Evolutionary conservation across 2,888 invertebrate genomes (phyloP).

Genomic region (Parnassius smintheus): DNA sequence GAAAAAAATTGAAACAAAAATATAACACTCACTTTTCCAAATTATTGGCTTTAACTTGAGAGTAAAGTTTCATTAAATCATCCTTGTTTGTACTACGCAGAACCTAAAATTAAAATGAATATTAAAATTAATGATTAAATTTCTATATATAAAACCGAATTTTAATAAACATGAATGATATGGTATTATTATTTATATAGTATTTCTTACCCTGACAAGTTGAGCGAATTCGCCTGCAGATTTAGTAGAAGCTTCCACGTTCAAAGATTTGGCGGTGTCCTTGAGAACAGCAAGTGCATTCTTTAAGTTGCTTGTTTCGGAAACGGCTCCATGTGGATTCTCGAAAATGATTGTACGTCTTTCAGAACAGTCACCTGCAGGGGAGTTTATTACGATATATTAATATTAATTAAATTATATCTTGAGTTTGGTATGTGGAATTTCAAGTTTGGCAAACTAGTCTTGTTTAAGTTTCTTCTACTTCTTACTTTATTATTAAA

Average conservation of each 20-base stretch:
- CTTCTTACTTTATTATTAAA: no score
- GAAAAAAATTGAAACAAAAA: background rate
- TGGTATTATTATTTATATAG: conserved; percentile 37
- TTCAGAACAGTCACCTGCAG: conserved; percentile 56
- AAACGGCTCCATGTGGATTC: conserved; percentile 81
- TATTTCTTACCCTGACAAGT: conserved; percentile 77
- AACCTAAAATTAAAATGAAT: conserved; percentile 68
- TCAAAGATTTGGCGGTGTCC: conserved; percentile 82
- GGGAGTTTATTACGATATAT: no score
- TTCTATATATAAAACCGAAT: no score
- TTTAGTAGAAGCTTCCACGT: conserved; percentile 82
- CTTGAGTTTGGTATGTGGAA: no score
- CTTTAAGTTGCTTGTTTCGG: conserved; percentile 75
- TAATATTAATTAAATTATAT: no score
- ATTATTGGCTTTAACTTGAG: conserved; percentile 82
- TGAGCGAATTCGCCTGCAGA: conserved; percentile 85
- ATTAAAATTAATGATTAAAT: no score
- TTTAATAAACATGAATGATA: no score
- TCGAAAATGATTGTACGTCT: conserved; percentile 86
- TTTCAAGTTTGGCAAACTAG: no score
- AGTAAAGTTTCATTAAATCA: conserved; percentile 86
- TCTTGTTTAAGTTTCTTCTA: no score
- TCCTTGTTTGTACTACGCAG: conserved; percentile 84
- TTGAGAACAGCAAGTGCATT: conserved; percentile 81
- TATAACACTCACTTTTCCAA: conserved; percentile 75